Base-by-base conservation (phyloP, 64 coral and sea anemone genomes). In the Orbicella faveolata region DNA sequence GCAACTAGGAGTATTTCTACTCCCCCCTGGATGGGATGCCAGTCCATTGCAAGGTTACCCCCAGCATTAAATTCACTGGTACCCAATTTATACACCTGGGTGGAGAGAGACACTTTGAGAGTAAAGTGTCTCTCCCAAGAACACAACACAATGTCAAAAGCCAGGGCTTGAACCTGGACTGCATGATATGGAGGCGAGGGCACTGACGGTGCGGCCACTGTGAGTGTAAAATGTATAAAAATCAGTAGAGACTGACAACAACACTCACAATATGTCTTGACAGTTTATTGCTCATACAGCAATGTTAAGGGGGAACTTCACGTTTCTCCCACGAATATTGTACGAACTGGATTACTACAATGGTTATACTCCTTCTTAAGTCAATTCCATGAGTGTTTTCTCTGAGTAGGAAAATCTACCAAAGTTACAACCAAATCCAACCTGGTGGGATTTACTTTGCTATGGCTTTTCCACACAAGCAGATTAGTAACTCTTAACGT, bases 231-330 rank as follows among this genome's bases (percentile, higher is more conserved):
- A 16, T 59, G 55, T 59, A 12, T 11, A 70, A 26, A 26, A 10
- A 30, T 26, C 21, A 70, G 9, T 1, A 20, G 23, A 23, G 66
- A 70, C n/a, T 26, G 25, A 9, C 67, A 70, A 26, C 21, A 2
- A 67, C 21, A 70, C 2, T 26, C n/a, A 9, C 10, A 23, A 0
- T 23, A 0, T 33, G 25, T 70, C 67, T 70, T 70, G 21, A 83
- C 61, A 66, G 34, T 83, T 83, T 83, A 83, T 83, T 83, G 80
- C 61, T 81, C 57, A 66, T 83, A 63, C 11, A 67, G 59, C 59
- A 65, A 65, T 61, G 61, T 61, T 83, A 17, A 4, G 41, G 66
- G 19, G 34, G 35, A 41, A 30, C 30, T 44, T 17, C 36, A 63
- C 62, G 7, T 66, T 26, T 78, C 34, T 81, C 79, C 62, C 61